Conservation (phyloP, 2,113 vertebrate species). For the Sigmodon hispidus region DNA sequence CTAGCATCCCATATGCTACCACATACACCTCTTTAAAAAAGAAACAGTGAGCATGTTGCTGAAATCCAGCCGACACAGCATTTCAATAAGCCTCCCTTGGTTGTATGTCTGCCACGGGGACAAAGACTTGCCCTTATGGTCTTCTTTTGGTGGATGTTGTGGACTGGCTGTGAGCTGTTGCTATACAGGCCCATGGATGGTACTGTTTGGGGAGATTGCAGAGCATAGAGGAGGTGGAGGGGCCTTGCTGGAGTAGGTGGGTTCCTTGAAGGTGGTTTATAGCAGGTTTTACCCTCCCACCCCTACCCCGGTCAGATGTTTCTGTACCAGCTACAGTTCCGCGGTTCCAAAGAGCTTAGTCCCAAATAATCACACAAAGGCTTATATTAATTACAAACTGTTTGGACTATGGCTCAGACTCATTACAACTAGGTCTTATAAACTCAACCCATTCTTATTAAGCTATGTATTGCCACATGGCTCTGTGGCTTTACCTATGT, state of each 20-base stretch:
- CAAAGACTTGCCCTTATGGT: background rate
- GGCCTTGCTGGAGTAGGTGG: background rate
- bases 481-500: too few species aligned
- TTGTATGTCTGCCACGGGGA: background rate
- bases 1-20: background rate
- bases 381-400: too few species aligned
- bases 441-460: too few species aligned
- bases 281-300: background rate
- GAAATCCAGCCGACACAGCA: background rate
- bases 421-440: too few species aligned
- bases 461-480: too few species aligned
- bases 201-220: too few species aligned
- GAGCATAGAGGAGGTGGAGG: background rate
- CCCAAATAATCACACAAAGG: too few species aligned
- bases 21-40: background rate
- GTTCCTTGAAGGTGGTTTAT: background rate
- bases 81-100: background rate
- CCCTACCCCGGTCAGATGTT: too few species aligned
- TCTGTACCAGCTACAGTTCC: too few species aligned
- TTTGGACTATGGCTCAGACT: too few species aligned
- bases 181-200: background rate
- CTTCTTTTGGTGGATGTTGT: background rate
- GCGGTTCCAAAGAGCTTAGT: too few species aligned
- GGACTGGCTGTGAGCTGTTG: background rate
- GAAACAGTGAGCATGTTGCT: background rate